Evolutionary conservation across 2,888 invertebrate genomes (phyloP).

Genomic region (Morpho achilles): DNA sequence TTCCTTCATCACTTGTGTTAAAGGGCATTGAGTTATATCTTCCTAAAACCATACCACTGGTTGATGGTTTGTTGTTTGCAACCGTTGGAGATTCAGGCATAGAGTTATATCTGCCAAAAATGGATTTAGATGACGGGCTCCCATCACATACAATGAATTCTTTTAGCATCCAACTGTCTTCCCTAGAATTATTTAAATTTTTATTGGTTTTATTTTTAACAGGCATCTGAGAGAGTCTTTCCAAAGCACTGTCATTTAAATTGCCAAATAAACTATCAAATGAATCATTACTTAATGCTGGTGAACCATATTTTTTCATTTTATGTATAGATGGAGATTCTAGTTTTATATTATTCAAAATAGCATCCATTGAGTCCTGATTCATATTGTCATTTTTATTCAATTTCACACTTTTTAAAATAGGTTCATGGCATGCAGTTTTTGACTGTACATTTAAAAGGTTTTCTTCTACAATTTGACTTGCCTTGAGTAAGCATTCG

Average conservation of each 20-base stretch:
- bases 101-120: constrained; percentile 62
- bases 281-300: constrained; percentile 62
- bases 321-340: constrained; percentile 51
- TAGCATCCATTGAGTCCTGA: constrained; percentile 63
- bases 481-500: constrained; percentile 68
- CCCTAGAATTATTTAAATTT: constrained; percentile 28
- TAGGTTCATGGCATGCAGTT: constrained; percentile 37
- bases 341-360: constrained; percentile 57
- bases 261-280: constrained; percentile 68
- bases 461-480: constrained; percentile 69
- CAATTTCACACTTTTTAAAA: constrained; percentile 31
- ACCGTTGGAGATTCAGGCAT: constrained; percentile 70
- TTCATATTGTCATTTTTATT: constrained; percentile 48
- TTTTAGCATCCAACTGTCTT: constrained; percentile 47
- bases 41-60: constrained; percentile 62
- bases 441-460: constrained; percentile 43
- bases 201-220: constrained; percentile 37
- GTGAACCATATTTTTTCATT: constrained; percentile 48
- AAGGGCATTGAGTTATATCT: constrained; percentile 70
- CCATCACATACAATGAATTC: constrained; percentile 49
- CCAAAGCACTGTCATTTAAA: constrained; percentile 68
- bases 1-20: constrained; percentile 43
- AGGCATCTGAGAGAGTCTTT: constrained; percentile 61
- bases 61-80: constrained; percentile 51
- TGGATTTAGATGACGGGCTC: constrained; percentile 51